These are phyloP conservation scores for Dinomys branickii DNA, from an alignment of 2,113 vertebrate species.

Conservation along the genomic window DNA sequence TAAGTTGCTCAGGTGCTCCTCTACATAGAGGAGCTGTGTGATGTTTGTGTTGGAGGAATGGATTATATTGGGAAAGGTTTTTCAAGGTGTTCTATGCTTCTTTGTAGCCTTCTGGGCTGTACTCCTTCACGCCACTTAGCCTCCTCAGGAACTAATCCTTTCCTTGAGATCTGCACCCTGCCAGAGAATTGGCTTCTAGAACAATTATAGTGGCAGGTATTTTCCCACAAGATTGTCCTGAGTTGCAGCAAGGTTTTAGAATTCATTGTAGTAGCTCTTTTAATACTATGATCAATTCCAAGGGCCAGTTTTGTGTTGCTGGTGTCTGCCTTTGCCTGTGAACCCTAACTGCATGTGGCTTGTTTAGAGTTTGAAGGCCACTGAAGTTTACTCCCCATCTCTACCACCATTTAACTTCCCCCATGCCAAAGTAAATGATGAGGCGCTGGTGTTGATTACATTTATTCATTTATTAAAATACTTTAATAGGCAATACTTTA, in stretches of 20 bases:
- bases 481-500: constrained; percentile 71
- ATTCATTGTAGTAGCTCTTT: background rate
- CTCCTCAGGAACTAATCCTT: constrained; percentile 19
- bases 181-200: constrained; percentile 30
- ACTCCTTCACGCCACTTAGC: background rate
- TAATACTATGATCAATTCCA: background rate
- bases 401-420: background rate
- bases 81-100: constrained; percentile 18
- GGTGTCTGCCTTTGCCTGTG: background rate
- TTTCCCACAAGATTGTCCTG: background rate
- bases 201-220: background rate
- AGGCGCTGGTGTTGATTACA: background rate
- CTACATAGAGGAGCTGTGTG: background rate
- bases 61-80: background rate
- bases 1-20: too few species aligned
- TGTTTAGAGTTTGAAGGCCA: constrained; percentile 7
- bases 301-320: constrained; percentile 13
- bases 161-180: constrained; percentile 9
- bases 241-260: constrained; percentile 40
- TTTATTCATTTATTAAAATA: constrained; percentile 81
- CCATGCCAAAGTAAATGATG: constrained; percentile 51
- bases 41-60: background rate
- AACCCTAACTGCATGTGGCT: background rate
- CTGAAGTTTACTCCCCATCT: background rate
- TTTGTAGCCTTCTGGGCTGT: background rate